Evolutionary conservation across 2,797 vertebrate species (phyloP).

Genomic region (Sebastes paucispinis): DNA sequence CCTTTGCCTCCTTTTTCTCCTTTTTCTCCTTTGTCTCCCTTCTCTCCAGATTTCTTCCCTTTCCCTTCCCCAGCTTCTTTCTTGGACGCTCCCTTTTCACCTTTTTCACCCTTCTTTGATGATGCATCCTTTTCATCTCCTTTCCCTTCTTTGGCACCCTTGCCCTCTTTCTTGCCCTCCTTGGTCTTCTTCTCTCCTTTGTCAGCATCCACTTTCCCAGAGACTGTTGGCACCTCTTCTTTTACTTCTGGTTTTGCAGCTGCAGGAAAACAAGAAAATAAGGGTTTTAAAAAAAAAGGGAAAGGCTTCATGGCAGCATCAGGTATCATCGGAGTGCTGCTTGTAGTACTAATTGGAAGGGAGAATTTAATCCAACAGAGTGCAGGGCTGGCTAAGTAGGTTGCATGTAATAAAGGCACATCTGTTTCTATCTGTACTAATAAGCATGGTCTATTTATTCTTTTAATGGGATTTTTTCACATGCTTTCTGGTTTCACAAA

Average conservation of each 20-base stretch:
- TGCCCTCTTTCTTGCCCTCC: conserved; percentile 81
- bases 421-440: conserved; percentile 51
- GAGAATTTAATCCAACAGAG: conserved; percentile 16
- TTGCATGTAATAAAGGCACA: conserved; percentile 53
- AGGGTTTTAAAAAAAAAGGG: background rate
- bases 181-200: conserved; percentile 82
- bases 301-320: background rate
- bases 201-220: conserved; percentile 86
- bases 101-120: conserved; percentile 69
- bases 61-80: conserved; percentile 65
- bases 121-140: conserved; percentile 60
- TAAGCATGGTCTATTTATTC: conserved; percentile 50
- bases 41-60: conserved; percentile 60
- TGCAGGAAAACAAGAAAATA: conserved; percentile 40
- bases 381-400: conserved; percentile 27
- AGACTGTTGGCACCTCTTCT: conserved; percentile 76
- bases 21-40: conserved; percentile 57
- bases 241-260: conserved; percentile 76
- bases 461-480: conserved; percentile 47
- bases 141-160: conserved; percentile 76
- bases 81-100: conserved; percentile 50
- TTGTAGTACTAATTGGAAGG: conserved; percentile 18
- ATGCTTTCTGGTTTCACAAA: conserved; percentile 1
- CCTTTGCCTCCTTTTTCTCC: conserved; percentile 49
- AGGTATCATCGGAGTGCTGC: background rate